Evolutionary conservation across 2,113 vertebrate species (phyloP).

Genomic region (Anguilla rostrata): DNA sequence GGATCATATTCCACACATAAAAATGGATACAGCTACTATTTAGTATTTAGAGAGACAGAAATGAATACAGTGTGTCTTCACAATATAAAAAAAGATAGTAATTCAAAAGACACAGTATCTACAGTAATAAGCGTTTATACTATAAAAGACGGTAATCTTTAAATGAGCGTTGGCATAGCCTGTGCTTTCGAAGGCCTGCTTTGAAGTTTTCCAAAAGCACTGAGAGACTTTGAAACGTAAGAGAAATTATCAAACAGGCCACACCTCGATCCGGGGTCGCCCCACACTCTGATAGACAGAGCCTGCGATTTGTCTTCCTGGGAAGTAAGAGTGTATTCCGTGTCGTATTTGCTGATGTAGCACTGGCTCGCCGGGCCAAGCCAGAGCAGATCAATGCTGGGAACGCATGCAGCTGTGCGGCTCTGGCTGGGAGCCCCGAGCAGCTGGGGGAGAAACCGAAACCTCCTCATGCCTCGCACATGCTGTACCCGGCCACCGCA

Average conservation of each 20-base stretch:
- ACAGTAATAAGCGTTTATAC: background rate
- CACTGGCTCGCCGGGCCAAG: background rate
- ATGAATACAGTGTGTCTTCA: background rate
- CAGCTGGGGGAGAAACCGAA: background rate
- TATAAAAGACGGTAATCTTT: background rate
- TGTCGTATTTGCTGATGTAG: background rate
- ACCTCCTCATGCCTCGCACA: background rate
- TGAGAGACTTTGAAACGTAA: background rate
- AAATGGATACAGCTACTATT: background rate
- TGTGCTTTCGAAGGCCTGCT: background rate
- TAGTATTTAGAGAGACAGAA: background rate
- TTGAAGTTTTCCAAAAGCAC: background rate
- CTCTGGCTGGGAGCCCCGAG: background rate
- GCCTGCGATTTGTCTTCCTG: background rate
- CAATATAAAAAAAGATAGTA: background rate
- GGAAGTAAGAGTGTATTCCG: background rate
- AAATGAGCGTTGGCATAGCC: background rate
- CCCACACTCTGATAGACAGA: conserved; percentile 15
- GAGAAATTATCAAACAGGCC: conserved; percentile 8
- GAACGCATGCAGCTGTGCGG: background rate
- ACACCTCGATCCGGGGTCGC: background rate
- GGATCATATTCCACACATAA: background rate
- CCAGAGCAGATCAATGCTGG: background rate
- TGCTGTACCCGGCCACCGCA: background rate
- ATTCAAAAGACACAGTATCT: background rate